These are phyloP conservation scores for Orthochromis malagaraziensis DNA, from an alignment of 2,113 vertebrate genomes.

Conservation along the genomic window DNA sequence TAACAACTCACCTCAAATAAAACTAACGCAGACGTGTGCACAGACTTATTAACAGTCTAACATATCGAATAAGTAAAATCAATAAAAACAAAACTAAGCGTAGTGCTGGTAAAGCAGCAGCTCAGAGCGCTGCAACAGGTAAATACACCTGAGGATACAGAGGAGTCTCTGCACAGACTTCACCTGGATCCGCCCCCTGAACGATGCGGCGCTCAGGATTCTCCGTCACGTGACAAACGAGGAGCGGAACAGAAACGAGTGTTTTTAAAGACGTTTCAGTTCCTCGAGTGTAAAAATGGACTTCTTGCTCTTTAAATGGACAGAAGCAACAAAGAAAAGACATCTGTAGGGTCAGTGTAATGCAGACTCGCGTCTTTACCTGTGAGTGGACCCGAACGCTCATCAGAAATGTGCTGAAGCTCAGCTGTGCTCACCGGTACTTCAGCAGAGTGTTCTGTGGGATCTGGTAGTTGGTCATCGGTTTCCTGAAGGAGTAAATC, in stretches of 20 bases:
- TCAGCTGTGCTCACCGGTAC: conserved; percentile 68
- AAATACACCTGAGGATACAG: background rate
- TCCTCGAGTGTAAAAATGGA: background rate
- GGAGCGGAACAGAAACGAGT: background rate
- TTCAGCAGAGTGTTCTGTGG: conserved; percentile 90
- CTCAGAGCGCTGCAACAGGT: background rate
- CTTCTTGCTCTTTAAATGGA: background rate
- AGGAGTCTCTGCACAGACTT: background rate
- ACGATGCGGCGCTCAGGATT: background rate
- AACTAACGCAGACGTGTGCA: fast-evolving
- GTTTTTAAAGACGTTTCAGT: background rate
- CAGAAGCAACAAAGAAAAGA: background rate
- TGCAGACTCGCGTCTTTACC: background rate
- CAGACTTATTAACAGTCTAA: fast-evolving
- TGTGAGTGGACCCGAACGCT: background rate
- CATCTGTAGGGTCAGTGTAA: fast-evolving
- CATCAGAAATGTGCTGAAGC: background rate
- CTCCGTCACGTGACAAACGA: background rate
- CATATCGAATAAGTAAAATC: background rate
- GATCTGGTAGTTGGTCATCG: conserved; percentile 96
- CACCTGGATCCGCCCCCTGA: background rate
- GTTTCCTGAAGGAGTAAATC: conserved; percentile 90
- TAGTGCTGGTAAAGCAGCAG: background rate
- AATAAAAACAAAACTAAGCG: background rate
- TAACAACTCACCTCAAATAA: background rate